phyloP scores from a whole-genome alignment of 2,113 vertebrate species.

The Phyllopteryx taeniolatus region DNA sequence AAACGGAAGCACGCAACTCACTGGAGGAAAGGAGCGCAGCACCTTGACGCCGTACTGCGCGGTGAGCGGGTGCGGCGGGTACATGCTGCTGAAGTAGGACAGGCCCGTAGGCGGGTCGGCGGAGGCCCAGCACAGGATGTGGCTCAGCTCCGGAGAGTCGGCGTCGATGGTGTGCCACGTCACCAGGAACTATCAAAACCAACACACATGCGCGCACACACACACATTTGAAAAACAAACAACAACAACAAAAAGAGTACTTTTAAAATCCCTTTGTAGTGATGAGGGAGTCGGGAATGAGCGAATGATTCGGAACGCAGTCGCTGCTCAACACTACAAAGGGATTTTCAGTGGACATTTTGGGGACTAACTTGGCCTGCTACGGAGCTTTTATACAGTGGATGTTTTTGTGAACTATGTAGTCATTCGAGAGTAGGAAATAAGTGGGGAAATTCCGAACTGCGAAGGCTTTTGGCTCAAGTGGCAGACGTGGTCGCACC shows the following conservation, averaged over 20 bases:
- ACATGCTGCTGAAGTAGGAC: constrained; percentile 99
- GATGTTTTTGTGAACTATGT: too few species aligned
- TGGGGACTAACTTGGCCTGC: too few species aligned
- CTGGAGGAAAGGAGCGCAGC: constrained; percentile 94
- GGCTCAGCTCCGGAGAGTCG: constrained; percentile 94
- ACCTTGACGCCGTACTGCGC: constrained; percentile 98
- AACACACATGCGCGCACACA: neutral
- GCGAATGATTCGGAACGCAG: too few species aligned
- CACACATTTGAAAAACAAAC: neutral
- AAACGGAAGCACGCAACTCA: constrained; percentile 55
- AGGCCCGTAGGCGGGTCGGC: constrained; percentile 94
- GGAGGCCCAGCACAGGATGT: constrained; percentile 94
- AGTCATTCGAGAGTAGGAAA: too few species aligned
- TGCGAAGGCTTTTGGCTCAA: too few species aligned
- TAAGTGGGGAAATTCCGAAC: too few species aligned
- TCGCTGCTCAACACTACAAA: too few species aligned
- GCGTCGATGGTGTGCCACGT: constrained; percentile 98
- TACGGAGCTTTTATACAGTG: too few species aligned
- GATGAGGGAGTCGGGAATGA: too few species aligned
- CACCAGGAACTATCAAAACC: constrained; percentile 83
- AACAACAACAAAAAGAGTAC: neutral
- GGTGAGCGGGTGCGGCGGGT: constrained; percentile 94
- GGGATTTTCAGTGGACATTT: too few species aligned
- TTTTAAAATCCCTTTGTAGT: too few species aligned
- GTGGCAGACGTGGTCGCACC: constrained; percentile 58